Conservation (phyloP, 1,140 invertebrate species). For the Drosophila oshimai region DNA sequence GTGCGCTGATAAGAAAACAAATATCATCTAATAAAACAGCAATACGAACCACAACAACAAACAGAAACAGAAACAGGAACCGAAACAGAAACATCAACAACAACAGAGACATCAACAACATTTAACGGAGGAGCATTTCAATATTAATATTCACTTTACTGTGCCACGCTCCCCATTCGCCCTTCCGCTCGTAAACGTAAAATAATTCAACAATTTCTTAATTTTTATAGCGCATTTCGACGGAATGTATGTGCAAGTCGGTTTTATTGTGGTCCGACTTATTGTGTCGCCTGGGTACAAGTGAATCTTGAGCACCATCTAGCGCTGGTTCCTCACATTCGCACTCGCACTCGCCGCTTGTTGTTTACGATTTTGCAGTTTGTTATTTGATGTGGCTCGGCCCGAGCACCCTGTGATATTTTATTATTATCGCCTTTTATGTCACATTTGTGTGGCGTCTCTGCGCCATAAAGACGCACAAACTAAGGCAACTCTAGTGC, state of each 20-base stretch:
- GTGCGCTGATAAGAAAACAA: constrained; percentile 63
- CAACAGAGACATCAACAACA: constrained; percentile 8
- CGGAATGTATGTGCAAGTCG: constrained; percentile 50
- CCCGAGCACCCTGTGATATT: constrained; percentile 56
- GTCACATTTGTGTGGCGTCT: constrained; percentile 80
- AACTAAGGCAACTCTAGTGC: constrained; percentile 63
- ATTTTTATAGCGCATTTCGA: constrained; percentile 71
- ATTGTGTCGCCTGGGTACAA: constrained; percentile 25
- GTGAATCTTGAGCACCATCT: constrained; percentile 74
- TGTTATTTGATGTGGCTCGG: constrained; percentile 55
- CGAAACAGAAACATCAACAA: background rate
- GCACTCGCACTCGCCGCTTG: constrained; percentile 22
- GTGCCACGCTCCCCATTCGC: background rate
- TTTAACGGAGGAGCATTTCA: constrained; percentile 18
- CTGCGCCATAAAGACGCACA: constrained; percentile 77
- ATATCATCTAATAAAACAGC: constrained; percentile 37
- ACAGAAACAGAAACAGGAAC: constrained; percentile 14
- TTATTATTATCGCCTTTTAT: constrained; percentile 80
- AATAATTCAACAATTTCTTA: constrained; percentile 80
- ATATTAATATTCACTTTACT: constrained; percentile 61
- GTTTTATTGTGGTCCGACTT: constrained; percentile 46
- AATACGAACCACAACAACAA: constrained; percentile 15
- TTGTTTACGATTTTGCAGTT: constrained; percentile 80
- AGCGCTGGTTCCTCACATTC: constrained; percentile 18
- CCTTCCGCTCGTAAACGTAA: constrained; percentile 54